Percentiles rank a stretch among this genome's conserved stretches.
Evolutionary conservation across 2,888 invertebrate genomes (phyloP).

Genomic region (Andrena chrysosceles): DNA sequence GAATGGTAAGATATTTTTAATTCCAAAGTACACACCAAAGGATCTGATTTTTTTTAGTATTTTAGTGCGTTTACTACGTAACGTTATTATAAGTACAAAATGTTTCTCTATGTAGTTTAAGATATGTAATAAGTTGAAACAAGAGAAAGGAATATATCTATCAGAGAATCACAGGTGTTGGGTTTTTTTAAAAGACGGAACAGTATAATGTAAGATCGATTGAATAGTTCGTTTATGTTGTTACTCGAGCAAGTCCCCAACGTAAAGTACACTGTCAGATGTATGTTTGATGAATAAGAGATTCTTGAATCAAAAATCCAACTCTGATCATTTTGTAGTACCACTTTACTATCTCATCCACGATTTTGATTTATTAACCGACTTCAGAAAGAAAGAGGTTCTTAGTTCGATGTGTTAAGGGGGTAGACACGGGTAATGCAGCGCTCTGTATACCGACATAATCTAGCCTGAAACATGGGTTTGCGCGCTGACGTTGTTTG

Average conservation of each 20-base stretch:
- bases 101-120: conserved; percentile 59
- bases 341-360: neutral
- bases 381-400: no score
- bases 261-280: conserved; percentile 47
- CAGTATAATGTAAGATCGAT: conserved; percentile 26
- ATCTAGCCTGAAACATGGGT: no score
- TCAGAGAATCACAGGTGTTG: conserved; percentile 59
- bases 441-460: no score
- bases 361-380: no score
- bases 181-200: conserved; percentile 37
- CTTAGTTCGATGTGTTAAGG: no score
- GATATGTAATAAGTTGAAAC: conserved; percentile 60
- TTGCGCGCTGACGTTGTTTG: no score
- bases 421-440: no score
- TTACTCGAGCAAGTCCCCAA: conserved; percentile 43
- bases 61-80: conserved; percentile 60
- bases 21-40: conserved; percentile 39
- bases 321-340: conserved; percentile 1
- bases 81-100: conserved; percentile 59
- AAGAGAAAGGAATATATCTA: conserved; percentile 56
- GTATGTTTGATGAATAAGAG: conserved; percentile 55
- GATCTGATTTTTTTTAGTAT: conserved; percentile 52
- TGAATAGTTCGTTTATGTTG: conserved; percentile 46
- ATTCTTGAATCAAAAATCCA: conserved; percentile 48
- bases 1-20: conserved; percentile 47